Evolutionary conservation across 2,113 vertebrate genomes (phyloP).

Genomic region (Nanorana parkeri): DNA sequence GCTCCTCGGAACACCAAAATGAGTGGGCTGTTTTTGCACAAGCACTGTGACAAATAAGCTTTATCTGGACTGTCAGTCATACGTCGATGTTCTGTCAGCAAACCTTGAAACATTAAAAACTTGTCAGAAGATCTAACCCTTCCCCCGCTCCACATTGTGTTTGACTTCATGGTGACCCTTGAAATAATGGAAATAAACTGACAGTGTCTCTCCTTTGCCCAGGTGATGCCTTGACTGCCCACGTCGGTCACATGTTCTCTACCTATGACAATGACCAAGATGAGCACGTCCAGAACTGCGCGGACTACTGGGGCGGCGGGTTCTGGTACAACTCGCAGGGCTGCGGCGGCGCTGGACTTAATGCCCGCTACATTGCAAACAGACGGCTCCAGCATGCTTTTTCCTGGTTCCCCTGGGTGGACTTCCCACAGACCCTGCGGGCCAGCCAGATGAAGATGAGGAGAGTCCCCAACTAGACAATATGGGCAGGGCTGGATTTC

Average conservation of each 20-base stretch:
- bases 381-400: not conserved
- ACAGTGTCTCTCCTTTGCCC: not conserved
- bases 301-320: constrained; percentile 29
- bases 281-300: constrained; percentile 10
- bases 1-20: too few species aligned
- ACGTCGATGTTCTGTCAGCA: too few species aligned
- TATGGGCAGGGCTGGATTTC: not conserved
- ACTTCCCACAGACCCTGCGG: not conserved
- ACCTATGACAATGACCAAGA: constrained; percentile 26
- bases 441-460: constrained; percentile 46
- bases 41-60: too few species aligned
- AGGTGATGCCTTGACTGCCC: constrained; percentile 30
- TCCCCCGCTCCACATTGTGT: too few species aligned
- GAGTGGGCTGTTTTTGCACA: too few species aligned
- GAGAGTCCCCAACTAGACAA: not conserved
- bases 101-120: too few species aligned
- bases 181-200: not conserved
- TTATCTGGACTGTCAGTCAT: too few species aligned
- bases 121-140: too few species aligned
- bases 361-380: constrained; percentile 12
- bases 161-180: too few species aligned
- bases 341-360: constrained; percentile 20
- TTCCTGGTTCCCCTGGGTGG: constrained; percentile 17
- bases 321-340: constrained; percentile 37
- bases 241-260: constrained; percentile 37